phyloP scores from a whole-genome alignment of 2,113 vertebrate species.

The Syngnathus floridae region DNA sequence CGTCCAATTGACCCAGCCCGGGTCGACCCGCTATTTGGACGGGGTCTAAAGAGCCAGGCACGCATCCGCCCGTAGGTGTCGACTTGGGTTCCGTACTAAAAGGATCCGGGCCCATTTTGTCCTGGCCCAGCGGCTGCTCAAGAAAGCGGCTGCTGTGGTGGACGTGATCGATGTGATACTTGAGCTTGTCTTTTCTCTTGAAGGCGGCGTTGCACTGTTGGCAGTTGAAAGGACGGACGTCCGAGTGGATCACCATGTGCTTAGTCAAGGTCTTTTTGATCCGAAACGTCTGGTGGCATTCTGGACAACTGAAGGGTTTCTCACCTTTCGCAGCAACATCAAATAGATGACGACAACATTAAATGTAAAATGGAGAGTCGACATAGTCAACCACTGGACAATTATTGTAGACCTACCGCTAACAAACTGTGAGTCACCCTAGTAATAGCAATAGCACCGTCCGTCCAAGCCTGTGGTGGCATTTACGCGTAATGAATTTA shows the following conservation, averaged over 20 bases:
- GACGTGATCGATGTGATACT: constrained; percentile 95
- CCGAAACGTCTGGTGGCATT: constrained; percentile 91
- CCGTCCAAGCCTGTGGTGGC: no score
- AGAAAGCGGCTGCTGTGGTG: constrained; percentile 80
- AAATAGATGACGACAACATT: background rate
- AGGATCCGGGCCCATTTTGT: constrained; percentile 69
- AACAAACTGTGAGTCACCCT: no score
- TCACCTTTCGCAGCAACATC: constrained; percentile 74
- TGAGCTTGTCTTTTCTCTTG: constrained; percentile 95
- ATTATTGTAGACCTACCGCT: no score
- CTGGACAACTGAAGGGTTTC: constrained; percentile 91
- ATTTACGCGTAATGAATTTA: no score
- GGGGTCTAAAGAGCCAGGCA: constrained; percentile 81
- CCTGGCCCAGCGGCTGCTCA: constrained; percentile 66
- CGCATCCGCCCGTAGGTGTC: constrained; percentile 69
- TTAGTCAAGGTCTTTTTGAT: constrained; percentile 98
- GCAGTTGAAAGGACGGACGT: constrained; percentile 93
- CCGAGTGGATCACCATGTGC: constrained; percentile 97
- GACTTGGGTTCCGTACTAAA: constrained; percentile 70
- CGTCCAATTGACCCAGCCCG: constrained; percentile 60
- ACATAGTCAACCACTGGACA: no score
- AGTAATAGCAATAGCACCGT: no score
- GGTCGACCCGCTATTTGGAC: constrained; percentile 72
- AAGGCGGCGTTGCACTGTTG: constrained; percentile 92
- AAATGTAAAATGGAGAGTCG: background rate